Percentiles rank a stretch among this genome's conserved stretches.
Evolutionary conservation across 2,797 vertebrate genomes (phyloP).

Genomic region (Rhinoraja longicauda): DNA sequence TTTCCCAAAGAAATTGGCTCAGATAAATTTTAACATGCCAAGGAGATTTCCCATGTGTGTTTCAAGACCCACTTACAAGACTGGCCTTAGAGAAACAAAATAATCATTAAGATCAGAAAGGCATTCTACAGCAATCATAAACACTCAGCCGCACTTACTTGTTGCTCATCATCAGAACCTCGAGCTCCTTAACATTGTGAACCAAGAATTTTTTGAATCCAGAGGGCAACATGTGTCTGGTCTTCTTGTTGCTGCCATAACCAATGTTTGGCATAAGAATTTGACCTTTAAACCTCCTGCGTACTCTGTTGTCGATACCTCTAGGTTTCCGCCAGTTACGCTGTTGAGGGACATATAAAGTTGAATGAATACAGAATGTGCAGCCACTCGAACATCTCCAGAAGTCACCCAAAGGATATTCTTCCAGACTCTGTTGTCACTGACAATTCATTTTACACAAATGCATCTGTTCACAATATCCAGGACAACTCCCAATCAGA

Average conservation of each 20-base stretch:
- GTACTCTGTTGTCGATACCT: conserved; percentile 94
- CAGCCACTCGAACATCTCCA: not conserved
- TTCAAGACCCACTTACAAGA: not conserved
- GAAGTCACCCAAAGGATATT: not conserved
- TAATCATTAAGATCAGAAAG: not conserved
- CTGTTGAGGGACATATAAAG: conserved; percentile 51
- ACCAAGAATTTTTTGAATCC: conserved; percentile 96
- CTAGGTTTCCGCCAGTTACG: conserved; percentile 97
- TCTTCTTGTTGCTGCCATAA: conserved; percentile 96
- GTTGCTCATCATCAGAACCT: conserved; percentile 97
- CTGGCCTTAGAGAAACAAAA: not conserved
- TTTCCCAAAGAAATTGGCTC: not conserved
- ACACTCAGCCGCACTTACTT: conserved; percentile 68
- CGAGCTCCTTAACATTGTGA: conserved; percentile 91
- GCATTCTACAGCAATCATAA: not conserved
- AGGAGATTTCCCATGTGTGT: not conserved
- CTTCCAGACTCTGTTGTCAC: not conserved
- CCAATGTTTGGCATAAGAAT: conserved; percentile 98
- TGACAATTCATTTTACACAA: too few relatives aligned
- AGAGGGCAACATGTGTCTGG: conserved; percentile 89
- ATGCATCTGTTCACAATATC: too few relatives aligned
- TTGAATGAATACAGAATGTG: not conserved
- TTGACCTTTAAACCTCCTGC: conserved; percentile 95
- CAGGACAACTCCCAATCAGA: too few relatives aligned
- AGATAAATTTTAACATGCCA: too few relatives aligned